phyloP scores from a whole-genome alignment of 2,797 vertebrate species.

The Cuculus canorus region DNA sequence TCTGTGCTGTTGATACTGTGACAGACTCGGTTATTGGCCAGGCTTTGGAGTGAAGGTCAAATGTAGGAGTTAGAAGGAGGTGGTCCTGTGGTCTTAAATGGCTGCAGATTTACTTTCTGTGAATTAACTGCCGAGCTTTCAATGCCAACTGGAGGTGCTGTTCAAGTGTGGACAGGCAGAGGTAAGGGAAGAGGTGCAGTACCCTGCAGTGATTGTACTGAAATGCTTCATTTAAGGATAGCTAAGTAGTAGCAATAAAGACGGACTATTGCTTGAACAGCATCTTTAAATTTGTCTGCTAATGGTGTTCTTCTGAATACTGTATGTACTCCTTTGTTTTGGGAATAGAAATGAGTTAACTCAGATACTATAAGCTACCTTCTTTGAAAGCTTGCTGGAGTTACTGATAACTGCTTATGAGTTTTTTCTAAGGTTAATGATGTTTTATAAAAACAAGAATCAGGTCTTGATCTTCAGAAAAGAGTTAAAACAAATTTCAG shows the following conservation, averaged over 20 bases:
- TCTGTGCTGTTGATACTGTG: not conserved
- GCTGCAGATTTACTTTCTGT: not conserved
- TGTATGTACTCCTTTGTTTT: not conserved
- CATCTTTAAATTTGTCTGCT: not conserved
- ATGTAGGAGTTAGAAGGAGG: not conserved
- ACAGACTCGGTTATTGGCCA: not conserved
- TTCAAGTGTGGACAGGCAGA: not conserved
- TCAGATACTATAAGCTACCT: not conserved
- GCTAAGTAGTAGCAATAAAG: not conserved
- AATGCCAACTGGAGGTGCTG: not conserved
- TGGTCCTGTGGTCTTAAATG: not conserved
- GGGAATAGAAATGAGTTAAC: not conserved
- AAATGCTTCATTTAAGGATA: not conserved
- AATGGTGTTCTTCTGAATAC: not conserved
- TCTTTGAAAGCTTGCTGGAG: slow-evolving; percentile 1
- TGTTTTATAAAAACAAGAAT: not conserved
- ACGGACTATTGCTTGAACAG: not conserved
- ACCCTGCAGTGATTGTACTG: not conserved
- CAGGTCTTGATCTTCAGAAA: not conserved
- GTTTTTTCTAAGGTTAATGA: slow-evolving; percentile 35
- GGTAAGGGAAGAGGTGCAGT: not conserved
- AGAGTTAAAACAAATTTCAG: not conserved
- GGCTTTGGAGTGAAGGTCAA: not conserved
- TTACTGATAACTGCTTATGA: not conserved
- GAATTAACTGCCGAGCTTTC: not conserved